Base-by-base conservation (phyloP, 2,113 vertebrate genomes). In the Amphilophus citrinellus region DNA sequence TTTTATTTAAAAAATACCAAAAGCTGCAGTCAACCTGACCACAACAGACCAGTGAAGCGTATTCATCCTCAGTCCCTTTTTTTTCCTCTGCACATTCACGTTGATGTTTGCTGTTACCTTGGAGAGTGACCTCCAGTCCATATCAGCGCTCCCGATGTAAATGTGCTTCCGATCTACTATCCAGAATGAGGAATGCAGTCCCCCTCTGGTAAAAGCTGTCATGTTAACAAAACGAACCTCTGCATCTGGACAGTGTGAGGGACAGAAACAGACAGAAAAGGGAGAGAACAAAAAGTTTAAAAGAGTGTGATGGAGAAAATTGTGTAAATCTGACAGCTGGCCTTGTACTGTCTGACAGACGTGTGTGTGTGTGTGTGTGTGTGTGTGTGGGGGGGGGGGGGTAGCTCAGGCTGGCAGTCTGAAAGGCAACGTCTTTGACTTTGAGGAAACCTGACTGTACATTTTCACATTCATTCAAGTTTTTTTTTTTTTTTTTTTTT, bases 101-200 rank as follows among this genome's bases (percentile, higher is more conserved):
- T 27, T 66, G 22, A 60, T 88, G 66, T 59, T 37, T n/a, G 73
- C 24, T 59, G 80, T 91, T 92, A 98, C 98, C 97, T 98, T 97
- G 86, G 97, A 96, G 80, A 98, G 10, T 0, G 98, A 97, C 59
- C 94, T 96, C 98, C 97, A 98, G 68, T 98, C 97, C 92, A 98
- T 96, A 77, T 96, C 94, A 0, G 97, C 97, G 56, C 97, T 98
- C 87, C 98, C 98, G 22, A 98, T 97, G 87, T 98, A 98, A 6
- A 98, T 96, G 0, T 98, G 98, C 86, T 94, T 96, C 62, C 97
- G 97, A 87, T 98, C 97, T 89, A 98, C 97, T 20, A 98, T 97
- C 97, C 97, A 98, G 94, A 98, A 98, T 9, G 98, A 97, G 0
- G 98, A 97, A 84, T 97, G 97, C 9, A 98, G 96, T n/a, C 94